A percentile compares a stretch with the other conserved stretches of the same genome.
These are phyloP conservation scores for Pteronura brasiliensis DNA, from an alignment of 2,113 vertebrate species.

Conservation along the genomic window DNA sequence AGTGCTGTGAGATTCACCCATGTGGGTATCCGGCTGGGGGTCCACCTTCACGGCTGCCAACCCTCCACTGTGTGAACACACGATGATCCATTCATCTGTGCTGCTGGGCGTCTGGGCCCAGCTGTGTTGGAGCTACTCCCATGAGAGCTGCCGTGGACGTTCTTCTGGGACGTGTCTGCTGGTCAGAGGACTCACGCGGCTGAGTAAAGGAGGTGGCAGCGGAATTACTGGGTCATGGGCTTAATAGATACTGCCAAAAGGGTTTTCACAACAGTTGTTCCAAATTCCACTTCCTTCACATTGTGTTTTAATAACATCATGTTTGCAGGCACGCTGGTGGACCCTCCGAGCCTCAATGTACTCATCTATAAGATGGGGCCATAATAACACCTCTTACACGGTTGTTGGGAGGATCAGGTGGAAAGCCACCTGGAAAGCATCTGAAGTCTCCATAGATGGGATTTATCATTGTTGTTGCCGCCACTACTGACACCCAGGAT, in stretches of 20 bases:
- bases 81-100: rapidly evolving
- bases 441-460: rapidly evolving
- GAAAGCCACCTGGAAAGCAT: not conserved
- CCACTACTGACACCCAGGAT: not conserved
- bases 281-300: not conserved
- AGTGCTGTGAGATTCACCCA: not conserved
- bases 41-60: not conserved
- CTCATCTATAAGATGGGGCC: not conserved
- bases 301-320: not conserved
- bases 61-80: too few species aligned
- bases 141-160: rapidly evolving
- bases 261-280: not conserved
- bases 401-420: not conserved
- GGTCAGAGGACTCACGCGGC: not conserved
- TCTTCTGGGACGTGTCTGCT: not conserved
- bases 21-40: rapidly evolving
- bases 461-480: rapidly evolving
- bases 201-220: not conserved
- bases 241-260: rapidly evolving
- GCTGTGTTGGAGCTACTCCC: not conserved
- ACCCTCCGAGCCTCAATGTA: not conserved
- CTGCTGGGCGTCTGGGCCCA: rapidly evolving
- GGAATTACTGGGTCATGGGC: rapidly evolving
- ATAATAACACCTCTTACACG: rapidly evolving
- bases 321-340: rapidly evolving